A percentile compares a stretch with the other conserved stretches of the same genome.
Evolutionary conservation across 2,113 vertebrate species (phyloP).

Genomic region (Oenanthe oenanthe): DNA sequence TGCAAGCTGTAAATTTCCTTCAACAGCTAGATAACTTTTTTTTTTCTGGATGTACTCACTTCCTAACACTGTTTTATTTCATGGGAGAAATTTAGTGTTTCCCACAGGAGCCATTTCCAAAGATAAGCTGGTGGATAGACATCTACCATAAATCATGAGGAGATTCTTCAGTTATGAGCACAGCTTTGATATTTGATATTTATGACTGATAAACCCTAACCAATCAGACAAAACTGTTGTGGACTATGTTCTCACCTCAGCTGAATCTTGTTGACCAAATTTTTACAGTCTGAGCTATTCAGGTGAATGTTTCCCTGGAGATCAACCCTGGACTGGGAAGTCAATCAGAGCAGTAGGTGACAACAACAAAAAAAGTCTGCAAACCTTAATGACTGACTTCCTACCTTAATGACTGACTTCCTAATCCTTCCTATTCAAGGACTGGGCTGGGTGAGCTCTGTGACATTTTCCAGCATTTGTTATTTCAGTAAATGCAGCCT

Average conservation of each 20-base stretch:
- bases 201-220: neutral
- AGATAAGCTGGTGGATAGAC: neutral
- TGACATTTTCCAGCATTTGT: neutral
- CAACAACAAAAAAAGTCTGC: neutral
- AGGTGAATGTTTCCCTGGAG: neutral
- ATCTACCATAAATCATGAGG: neutral
- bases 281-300: neutral
- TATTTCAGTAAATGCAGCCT: neutral
- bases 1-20: neutral
- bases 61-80: neutral
- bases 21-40: neutral
- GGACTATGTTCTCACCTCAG: neutral
- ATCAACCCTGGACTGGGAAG: neutral
- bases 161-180: neutral
- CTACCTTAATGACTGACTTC: neutral
- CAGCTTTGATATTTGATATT: neutral
- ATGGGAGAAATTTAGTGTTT: neutral
- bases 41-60: neutral
- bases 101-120: conserved; percentile 6
- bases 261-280: neutral
- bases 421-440: neutral
- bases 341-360: neutral
- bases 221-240: neutral
- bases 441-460: neutral
- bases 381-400: neutral